Percentiles rank a stretch among this genome's conserved stretches.
Conservation (phyloP, 2,888 invertebrate genomes). For the Therioaphis trifolii region DNA sequence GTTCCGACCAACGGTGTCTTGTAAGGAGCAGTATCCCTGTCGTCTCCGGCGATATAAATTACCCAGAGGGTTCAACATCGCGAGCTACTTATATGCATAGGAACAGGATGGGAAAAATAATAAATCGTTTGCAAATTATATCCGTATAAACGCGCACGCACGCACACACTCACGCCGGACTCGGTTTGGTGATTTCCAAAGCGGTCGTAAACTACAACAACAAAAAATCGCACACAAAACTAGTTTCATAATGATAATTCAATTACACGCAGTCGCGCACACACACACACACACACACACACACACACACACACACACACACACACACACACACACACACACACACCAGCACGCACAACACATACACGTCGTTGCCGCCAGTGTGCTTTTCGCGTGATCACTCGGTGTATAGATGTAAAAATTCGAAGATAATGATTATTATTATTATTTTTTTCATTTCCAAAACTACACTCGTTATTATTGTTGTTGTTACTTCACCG, state of each 20-base stretch:
- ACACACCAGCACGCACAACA: no score
- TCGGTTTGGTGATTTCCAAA: background rate
- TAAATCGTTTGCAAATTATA: constrained; percentile 14
- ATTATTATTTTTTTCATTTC: background rate
- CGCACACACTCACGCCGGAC: background rate
- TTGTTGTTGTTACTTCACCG: no score
- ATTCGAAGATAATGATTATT: no score
- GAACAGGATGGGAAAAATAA: background rate
- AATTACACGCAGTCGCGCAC: constrained; percentile 24
- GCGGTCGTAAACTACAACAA: background rate
- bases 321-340: no score
- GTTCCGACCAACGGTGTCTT: background rate
- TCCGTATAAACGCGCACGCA: background rate
- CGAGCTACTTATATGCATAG: background rate
- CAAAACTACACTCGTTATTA: no score
- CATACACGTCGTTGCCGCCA: background rate
- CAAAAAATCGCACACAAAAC: background rate
- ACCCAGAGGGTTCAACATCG: background rate
- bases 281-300: no score
- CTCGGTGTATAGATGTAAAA: no score
- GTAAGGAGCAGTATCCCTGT: background rate
- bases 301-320: no score
- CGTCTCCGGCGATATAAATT: no score
- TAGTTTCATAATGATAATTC: constrained; percentile 42
- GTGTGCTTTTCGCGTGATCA: background rate